A percentile compares a stretch with the other conserved stretches of the same genome.
These are phyloP conservation scores for Sinhomidia bicolor DNA, from an alignment of 2,888 invertebrate genomes.

Conservation along the genomic window DNA sequence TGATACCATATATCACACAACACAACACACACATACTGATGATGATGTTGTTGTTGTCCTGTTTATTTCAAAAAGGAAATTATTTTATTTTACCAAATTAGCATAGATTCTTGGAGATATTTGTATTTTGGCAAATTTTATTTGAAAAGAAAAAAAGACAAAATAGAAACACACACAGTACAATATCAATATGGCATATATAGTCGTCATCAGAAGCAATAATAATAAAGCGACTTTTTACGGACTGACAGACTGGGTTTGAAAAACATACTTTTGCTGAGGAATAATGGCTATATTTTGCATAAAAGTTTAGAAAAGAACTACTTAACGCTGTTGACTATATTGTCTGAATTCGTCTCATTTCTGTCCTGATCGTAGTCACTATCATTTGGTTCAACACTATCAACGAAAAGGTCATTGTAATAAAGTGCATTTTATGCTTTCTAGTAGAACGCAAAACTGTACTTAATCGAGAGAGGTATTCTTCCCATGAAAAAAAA, in stretches of 20 bases:
- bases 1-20: slow-evolving; percentile 62
- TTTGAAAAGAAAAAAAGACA: slow-evolving; percentile 15
- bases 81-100: slow-evolving; percentile 58
- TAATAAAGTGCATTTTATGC: slow-evolving; percentile 42
- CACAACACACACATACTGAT: not conserved
- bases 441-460: slow-evolving; percentile 35
- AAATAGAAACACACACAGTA: not conserved
- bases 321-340: slow-evolving; percentile 17
- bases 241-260: not conserved
- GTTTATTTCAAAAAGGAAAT: slow-evolving; percentile 40
- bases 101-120: slow-evolving; percentile 64
- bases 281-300: slow-evolving; percentile 28
- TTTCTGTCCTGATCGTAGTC: not conserved
- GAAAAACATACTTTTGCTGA: slow-evolving; percentile 1
- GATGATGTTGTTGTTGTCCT: not conserved
- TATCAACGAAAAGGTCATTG: slow-evolving; percentile 6
- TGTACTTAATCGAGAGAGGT: not conserved
- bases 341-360: not conserved
- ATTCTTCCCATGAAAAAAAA: too few species aligned
- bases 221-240: slow-evolving; percentile 41
- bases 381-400: not conserved
- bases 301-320: slow-evolving; percentile 37
- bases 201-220: not conserved
- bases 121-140: slow-evolving; percentile 58
- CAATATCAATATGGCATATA: slow-evolving; percentile 3